Evolutionary conservation across 2,888 invertebrate species (phyloP), one percentile per base, ranked within the genome.

Genomic region (Hypolimnas misippus): DNA sequence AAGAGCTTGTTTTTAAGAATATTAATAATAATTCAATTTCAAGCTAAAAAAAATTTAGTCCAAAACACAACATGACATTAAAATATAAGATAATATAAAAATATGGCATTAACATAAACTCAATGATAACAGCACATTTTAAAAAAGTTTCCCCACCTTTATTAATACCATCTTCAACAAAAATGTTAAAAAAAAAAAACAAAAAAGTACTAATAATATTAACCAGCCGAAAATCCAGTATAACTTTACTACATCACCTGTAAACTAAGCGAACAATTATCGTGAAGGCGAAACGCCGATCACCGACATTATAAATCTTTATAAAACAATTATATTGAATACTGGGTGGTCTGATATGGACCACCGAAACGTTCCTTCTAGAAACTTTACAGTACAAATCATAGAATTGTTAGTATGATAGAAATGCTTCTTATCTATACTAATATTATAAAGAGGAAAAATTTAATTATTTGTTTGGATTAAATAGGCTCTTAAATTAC

Each of bases 321-420:
- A 78, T 78, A 76, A 75, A 82, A 82, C 82, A 84, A 86, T 86
- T 83, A 84, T 76, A 76, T 70, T 72, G 72, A 70, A 61, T 73
- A 62, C 72, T 81, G 83, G 83, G 86, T 84, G 84, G 84, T 85
- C 84, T 70, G 70, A 70, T 58, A 69, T 66, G 70, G 86, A 83
- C 83, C 85, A 87, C 83, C 83, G 70, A 79, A 84, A 75, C 69
- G 73, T 72, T 75, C 73, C 76, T 71, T 31, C 12, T 50, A n/a
- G 7, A 50, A 50, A 21, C 42, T 42, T 42, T 71, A 73, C 73
- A n/a, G n/a, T 72, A 72, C 68, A 65, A 70, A 71, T 76, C 78
- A 73, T 75, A 71, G 74, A 73, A 75, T 67, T n/a, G 1, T 8
- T 10, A 19, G n/a, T 21, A 25, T 21, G 5, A 5, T 46, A 2